These are phyloP conservation scores for Poeciliopsis turneri DNA, from an alignment of 2,797 vertebrate species.

Conservation along the genomic window DNA sequence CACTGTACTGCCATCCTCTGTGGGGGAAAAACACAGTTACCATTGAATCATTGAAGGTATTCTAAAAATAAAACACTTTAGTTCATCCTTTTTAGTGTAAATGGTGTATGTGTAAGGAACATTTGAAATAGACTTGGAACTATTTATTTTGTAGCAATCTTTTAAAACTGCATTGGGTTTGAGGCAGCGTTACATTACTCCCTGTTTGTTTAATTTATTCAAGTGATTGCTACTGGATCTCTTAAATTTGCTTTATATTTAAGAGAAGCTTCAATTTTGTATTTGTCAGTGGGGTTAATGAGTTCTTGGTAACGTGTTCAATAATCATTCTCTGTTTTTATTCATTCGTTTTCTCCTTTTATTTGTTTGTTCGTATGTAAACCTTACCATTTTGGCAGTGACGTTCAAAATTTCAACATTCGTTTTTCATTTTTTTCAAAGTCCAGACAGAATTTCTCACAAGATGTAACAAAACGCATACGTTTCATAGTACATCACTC, in stretches of 20 bases:
- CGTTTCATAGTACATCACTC: background rate
- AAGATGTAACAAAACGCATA: background rate
- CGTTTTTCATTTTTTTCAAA: background rate
- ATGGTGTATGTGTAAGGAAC: background rate
- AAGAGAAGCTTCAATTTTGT: background rate
- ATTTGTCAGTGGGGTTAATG: background rate
- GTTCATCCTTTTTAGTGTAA: background rate
- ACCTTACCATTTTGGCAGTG: background rate
- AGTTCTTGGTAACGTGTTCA: background rate
- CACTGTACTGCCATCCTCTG: conserved; percentile 81
- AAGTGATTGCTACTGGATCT: background rate
- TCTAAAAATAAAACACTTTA: background rate
- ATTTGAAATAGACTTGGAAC: background rate
- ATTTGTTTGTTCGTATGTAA: background rate
- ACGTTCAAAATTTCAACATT: background rate
- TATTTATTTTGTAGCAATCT: background rate
- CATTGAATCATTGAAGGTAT: conserved; percentile 53
- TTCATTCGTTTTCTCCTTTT: background rate
- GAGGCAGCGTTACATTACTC: background rate
- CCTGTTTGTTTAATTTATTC: background rate
- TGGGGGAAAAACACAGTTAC: conserved; percentile 79
- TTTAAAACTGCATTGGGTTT: background rate
- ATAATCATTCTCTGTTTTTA: background rate
- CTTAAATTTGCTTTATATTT: no score
- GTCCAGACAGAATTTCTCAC: background rate